Conservation (phyloP, 2,888 invertebrate species). For the Phyto melanocephala region DNA sequence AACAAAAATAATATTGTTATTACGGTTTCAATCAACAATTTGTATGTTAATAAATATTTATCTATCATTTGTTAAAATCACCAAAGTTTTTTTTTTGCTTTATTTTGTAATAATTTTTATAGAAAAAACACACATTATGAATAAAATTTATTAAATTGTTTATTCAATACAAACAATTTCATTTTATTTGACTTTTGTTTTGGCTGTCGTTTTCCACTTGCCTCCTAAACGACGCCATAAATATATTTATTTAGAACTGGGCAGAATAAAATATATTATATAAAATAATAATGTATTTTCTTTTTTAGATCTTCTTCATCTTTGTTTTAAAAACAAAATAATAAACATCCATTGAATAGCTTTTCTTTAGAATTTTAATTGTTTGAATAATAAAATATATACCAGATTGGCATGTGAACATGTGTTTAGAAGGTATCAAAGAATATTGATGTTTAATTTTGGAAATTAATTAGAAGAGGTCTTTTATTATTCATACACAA, state of each 20-base stretch:
- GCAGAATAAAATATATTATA: too few species aligned
- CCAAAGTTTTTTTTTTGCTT: neutral
- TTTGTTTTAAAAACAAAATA: too few species aligned
- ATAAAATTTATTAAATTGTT: conserved; percentile 45
- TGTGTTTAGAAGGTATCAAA: neutral
- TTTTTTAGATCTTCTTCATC: too few species aligned
- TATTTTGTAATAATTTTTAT: neutral
- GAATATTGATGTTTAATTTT: too few species aligned
- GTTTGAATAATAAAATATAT: neutral
- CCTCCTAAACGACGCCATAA: neutral
- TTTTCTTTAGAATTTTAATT: conserved; percentile 7
- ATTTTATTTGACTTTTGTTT: neutral
- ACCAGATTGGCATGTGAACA: conserved; percentile 27
- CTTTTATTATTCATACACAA: too few species aligned
- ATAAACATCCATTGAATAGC: conserved; percentile 27
- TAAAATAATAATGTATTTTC: conserved; percentile 33
- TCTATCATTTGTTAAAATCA: neutral
- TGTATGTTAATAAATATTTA: neutral
- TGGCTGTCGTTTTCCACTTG: too few species aligned
- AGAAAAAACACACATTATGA: conserved; percentile 13
- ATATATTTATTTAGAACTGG: neutral
- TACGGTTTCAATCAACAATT: neutral
- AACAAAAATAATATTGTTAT: conserved; percentile 4
- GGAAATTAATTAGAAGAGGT: too few species aligned
- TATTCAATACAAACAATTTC: conserved; percentile 20